A percentile compares a stretch with the other conserved stretches of the same genome.
These are phyloP conservation scores for Champsocephalus gunnari DNA, from an alignment of 2,797 vertebrate species.

Conservation along the genomic window DNA sequence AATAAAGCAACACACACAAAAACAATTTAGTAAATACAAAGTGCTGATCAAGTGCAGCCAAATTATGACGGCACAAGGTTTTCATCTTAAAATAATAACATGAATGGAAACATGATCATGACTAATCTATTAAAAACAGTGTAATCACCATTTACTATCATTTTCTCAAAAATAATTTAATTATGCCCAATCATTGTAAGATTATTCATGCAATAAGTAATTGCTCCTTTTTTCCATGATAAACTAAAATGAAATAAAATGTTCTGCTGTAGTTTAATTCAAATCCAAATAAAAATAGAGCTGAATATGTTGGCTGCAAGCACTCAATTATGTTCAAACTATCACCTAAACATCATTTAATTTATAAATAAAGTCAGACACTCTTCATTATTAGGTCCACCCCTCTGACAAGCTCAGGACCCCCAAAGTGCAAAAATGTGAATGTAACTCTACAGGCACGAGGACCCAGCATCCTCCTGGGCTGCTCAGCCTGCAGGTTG, in stretches of 20 bases:
- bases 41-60: background rate
- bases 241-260: no score
- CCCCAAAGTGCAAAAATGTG: background rate
- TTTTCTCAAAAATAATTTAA: background rate
- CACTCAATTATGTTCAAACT: no score
- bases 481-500: conserved; percentile 35
- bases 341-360: no score
- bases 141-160: background rate
- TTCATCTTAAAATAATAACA: background rate
- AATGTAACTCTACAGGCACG: conserved; percentile 54
- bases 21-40: background rate
- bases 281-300: background rate
- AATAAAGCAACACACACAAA: background rate
- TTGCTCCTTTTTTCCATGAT: no score
- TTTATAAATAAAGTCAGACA: no score
- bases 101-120: background rate
- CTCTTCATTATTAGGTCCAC: no score
- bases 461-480: conserved; percentile 55
- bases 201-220: no score
- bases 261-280: background rate
- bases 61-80: conserved; percentile 3
- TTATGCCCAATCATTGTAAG: background rate
- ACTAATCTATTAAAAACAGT: background rate
- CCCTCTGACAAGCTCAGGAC: background rate
- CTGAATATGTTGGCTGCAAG: no score